Evolutionary conservation across 2,797 vertebrate species (phyloP).

Genomic region (Holocentrus rufus): DNA sequence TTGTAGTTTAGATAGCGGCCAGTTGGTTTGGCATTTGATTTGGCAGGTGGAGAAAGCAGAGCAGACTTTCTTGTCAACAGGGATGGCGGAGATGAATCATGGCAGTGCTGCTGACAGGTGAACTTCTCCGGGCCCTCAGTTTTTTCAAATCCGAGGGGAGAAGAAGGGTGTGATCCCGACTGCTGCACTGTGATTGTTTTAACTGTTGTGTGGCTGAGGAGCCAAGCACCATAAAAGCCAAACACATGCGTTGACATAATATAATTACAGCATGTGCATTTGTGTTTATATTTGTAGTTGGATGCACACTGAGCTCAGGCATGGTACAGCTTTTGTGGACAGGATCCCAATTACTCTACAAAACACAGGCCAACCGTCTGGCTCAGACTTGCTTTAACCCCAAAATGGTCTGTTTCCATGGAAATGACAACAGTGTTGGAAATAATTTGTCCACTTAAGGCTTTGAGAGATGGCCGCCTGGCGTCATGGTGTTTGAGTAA

Average conservation of each 20-base stretch:
- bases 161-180: conserved; percentile 17
- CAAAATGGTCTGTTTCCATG: conserved; percentile 56
- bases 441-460: conserved; percentile 56
- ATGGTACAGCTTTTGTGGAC: conserved; percentile 60
- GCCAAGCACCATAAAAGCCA: conserved; percentile 56
- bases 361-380: conserved; percentile 49
- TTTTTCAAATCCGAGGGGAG: conserved; percentile 21
- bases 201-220: conserved; percentile 20
- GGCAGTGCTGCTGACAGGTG: conserved; percentile 49
- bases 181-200: conserved; percentile 18
- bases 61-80: conserved; percentile 26
- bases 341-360: conserved; percentile 58
- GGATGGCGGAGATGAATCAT: conserved; percentile 26
- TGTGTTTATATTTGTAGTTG: conserved; percentile 66
- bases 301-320: conserved; percentile 25
- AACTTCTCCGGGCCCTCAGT: conserved; percentile 25
- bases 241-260: conserved; percentile 57
- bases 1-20: background rate
- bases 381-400: conserved; percentile 37
- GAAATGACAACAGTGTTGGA: conserved; percentile 49
- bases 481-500: conserved; percentile 48
- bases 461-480: conserved; percentile 32
- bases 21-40: background rate
- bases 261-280: conserved; percentile 59
- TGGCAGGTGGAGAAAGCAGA: conserved; percentile 14